Percentiles rank a stretch among this genome's conserved stretches.
Conservation (phyloP, 2,888 invertebrate species). For the Drosophila tanythrix region DNA sequence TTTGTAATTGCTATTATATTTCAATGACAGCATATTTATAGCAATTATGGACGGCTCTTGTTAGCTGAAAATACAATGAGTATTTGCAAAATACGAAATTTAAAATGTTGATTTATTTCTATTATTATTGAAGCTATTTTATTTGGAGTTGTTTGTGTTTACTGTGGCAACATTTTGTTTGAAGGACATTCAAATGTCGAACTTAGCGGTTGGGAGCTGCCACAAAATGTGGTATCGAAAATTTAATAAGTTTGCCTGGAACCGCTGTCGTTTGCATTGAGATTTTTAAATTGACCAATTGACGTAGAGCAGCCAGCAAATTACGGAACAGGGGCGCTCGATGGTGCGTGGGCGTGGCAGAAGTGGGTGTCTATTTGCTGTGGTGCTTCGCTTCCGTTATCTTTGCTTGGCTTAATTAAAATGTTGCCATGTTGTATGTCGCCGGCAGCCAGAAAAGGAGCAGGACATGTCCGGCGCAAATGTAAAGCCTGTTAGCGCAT, state of each 20-base stretch:
- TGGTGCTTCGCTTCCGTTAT: constrained; percentile 7
- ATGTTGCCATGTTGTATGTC: constrained; percentile 31
- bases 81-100: not conserved
- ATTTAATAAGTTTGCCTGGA: constrained; percentile 15
- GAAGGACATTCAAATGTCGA: constrained; percentile 11
- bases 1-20: too few relatives aligned
- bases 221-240: constrained; percentile 17
- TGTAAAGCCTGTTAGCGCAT: constrained; percentile 5
- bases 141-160: not conserved
- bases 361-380: not conserved
- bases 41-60: not conserved
- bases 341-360: constrained; percentile 13
- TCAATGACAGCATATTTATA: not conserved
- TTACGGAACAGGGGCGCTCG: not conserved
- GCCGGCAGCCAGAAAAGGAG: constrained; percentile 7
- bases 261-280: constrained; percentile 24
- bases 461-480: constrained; percentile 6
- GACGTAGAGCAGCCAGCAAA: constrained; percentile 4
- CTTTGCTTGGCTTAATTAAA: constrained; percentile 45
- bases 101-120: not conserved
- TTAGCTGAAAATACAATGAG: not conserved
- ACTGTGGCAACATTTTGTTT: not conserved
- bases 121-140: not conserved
- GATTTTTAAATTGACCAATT: constrained; percentile 19
- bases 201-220: not conserved